A percentile compares a stretch with the other conserved stretches of the same genome.
Evolutionary conservation across 2,888 invertebrate genomes (phyloP).

Genomic region (Polymixis flavicincta): DNA sequence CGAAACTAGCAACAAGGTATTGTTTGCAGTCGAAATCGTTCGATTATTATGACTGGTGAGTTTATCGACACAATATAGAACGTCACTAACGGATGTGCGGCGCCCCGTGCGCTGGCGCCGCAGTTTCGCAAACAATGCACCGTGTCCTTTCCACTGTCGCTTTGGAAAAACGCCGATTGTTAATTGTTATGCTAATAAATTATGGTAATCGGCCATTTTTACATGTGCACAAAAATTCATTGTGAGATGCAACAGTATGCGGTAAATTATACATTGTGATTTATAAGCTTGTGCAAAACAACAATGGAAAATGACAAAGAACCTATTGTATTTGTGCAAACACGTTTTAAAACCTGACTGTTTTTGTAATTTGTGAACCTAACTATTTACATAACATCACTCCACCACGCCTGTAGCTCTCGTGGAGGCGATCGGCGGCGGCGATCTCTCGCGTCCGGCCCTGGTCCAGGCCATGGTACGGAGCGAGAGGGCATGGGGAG

Average conservation of each 20-base stretch:
- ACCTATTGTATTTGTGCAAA: slow-evolving; percentile 42
- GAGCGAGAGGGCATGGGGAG: no score
- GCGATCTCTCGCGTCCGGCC: no score
- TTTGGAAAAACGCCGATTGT: slow-evolving; percentile 82
- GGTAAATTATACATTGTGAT: slow-evolving; percentile 45
- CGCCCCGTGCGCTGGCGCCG: slow-evolving; percentile 81
- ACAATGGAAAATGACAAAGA: slow-evolving; percentile 50
- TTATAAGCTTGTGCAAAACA: slow-evolving; percentile 40
- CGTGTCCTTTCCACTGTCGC: slow-evolving; percentile 76
- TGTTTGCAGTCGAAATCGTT: slow-evolving; percentile 72
- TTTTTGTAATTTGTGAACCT: slow-evolving; percentile 8
- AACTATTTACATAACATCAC: background rate
- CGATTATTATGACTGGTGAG: slow-evolving; percentile 74
- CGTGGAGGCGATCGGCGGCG: no score
- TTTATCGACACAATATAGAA: slow-evolving; percentile 75
- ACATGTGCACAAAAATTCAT: slow-evolving; percentile 61
- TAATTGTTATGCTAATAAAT: slow-evolving; percentile 83
- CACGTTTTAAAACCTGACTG: slow-evolving; percentile 23
- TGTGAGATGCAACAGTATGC: slow-evolving; percentile 46
- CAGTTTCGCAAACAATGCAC: slow-evolving; percentile 85
- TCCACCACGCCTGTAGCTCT: background rate
- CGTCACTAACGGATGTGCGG: slow-evolving; percentile 88
- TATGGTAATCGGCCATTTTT: slow-evolving; percentile 72
- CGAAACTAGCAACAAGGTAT: slow-evolving; percentile 69
- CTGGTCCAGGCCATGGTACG: no score